phyloP scores from a whole-genome alignment of 2,888 invertebrate genomes.

The Callinectes sapidus region DNA sequence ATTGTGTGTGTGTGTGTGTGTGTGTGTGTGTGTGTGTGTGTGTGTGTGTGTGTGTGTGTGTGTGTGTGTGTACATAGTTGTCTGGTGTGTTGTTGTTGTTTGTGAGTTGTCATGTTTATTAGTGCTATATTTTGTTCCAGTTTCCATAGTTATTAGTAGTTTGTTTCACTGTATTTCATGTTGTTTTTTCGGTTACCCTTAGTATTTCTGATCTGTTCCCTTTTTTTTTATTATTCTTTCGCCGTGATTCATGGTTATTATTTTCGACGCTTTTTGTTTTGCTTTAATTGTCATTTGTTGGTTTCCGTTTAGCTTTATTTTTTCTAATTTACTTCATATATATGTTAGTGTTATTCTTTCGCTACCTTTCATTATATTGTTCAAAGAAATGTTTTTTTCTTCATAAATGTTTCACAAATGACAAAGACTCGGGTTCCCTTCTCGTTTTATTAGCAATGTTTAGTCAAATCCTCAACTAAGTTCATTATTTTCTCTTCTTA shows the following conservation, averaged over 20 bases:
- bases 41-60: no score
- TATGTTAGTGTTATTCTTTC: not conserved
- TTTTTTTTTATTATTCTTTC: no score
- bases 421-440: not conserved
- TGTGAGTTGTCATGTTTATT: not conserved
- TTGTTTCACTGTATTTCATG: no score
- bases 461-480: no score
- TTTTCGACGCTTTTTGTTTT: not conserved
- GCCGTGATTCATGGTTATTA: not conserved
- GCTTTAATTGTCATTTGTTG: not conserved
- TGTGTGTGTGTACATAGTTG: not conserved
- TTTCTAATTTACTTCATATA: not conserved
- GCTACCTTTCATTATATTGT: not conserved
- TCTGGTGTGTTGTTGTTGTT: not conserved
- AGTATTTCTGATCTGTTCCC: no score
- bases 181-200: no score
- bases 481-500: not conserved
- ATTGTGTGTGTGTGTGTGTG: conserved; percentile 1
- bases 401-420: not conserved
- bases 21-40: no score
- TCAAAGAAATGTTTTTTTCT: not conserved
- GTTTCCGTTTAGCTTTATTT: not conserved
- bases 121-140: not conserved
- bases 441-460: no score
- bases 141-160: not conserved